phyloP scores from a whole-genome alignment of 2,888 invertebrate species.

The Teleiodes luculella region DNA sequence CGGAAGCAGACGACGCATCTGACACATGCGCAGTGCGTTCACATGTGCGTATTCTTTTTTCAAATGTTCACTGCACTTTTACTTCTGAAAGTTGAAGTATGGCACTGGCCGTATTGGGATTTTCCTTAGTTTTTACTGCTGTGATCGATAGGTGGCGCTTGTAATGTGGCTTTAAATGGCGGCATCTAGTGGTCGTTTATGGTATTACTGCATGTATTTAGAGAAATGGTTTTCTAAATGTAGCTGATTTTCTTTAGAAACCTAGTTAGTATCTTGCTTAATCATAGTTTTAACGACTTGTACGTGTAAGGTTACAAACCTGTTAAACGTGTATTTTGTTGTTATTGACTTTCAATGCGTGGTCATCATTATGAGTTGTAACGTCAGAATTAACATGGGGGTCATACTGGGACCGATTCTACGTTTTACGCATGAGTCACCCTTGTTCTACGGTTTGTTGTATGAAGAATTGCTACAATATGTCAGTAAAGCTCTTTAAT shows the following conservation, averaged over 20 bases:
- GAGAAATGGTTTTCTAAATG: conserved; percentile 4
- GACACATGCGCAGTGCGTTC: conserved; percentile 56
- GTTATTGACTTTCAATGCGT: neutral
- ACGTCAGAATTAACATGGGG: too few species aligned
- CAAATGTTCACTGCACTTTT: conserved; percentile 14
- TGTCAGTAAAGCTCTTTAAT: too few species aligned
- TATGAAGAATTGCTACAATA: too few species aligned
- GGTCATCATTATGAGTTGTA: too few species aligned
- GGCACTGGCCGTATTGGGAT: neutral
- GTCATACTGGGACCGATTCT: too few species aligned
- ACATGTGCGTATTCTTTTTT: conserved; percentile 59
- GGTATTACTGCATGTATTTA: conserved; percentile 11
- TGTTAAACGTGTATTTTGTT: neutral
- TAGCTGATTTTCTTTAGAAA: conserved; percentile 6
- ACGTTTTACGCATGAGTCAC: too few species aligned
- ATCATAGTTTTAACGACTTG: neutral
- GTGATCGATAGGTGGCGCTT: conserved; percentile 8
- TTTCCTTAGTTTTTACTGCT: neutral
- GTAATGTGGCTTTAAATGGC: conserved; percentile 4
- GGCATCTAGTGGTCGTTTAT: conserved; percentile 11
- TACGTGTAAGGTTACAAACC: too few species aligned
- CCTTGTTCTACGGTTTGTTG: too few species aligned
- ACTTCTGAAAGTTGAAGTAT: conserved; percentile 1
- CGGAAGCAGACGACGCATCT: conserved; percentile 49
- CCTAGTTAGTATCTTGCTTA: neutral